Base-by-base conservation (phyloP, 2,888 invertebrate genomes). In the Tanytarsus gracilentus region DNA sequence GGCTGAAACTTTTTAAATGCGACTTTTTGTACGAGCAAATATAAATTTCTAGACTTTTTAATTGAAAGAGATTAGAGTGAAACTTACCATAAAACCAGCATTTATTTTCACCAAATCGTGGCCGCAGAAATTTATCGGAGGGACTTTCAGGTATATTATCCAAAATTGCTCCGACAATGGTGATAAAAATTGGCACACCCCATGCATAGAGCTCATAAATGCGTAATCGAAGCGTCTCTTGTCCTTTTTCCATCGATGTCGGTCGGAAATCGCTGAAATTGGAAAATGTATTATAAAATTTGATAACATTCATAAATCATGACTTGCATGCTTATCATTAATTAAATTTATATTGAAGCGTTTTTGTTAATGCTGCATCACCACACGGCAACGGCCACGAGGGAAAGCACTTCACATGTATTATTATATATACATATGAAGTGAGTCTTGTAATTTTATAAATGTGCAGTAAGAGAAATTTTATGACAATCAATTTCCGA, bases 201-300 rank as follows among this genome's bases (percentile, higher is more conserved):
- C 89, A 90, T 64, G 91, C 90, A 76, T 90, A 91, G 67, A 85
- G 79, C 67, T 83, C 82, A 76, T 90, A 91, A 66, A 88, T 78
- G 61, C 88, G 79, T 66, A 90, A 79, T 61, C 90, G 81, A 69
- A 87, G 81, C 64, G 83, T 78, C 75, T 90, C 90, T 77, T 90
- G 90, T 66, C 86, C 84, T 72, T 88, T 88, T 75, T 90, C 90
- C 73, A 89, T 77, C 68, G 84, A 86, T 68, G 88, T 86, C 64
- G 90, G 89, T 60, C 90, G 80, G 71, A 90, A 80, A 76, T 90
- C 89, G 64, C 90, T 88, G 77, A 64, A 76, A 77, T 63, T 11
- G 16, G 11, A 49, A 3, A 40, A 40, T 14, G 16, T 16, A 40
- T 40, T 14, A n/a, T 3, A 40, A 40, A 49, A 26, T 49, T 49